Conservation (phyloP, 2,797 vertebrate genomes). For the Babyrousa celebensis region DNA sequence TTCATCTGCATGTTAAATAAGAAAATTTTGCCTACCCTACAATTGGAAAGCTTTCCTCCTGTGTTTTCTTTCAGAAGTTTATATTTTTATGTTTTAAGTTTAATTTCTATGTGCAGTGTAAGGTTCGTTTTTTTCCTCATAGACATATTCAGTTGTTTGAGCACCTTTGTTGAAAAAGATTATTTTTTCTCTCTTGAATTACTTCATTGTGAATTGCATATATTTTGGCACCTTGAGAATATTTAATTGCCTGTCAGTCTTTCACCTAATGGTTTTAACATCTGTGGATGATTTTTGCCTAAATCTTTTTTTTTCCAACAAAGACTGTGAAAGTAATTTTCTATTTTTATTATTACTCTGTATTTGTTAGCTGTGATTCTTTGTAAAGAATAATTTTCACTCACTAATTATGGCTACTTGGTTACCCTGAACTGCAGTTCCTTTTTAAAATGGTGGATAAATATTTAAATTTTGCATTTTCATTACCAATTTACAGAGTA, state of each 20-base stretch:
- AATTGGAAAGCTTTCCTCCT: not conserved
- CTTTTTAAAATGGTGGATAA: conserved; percentile 1
- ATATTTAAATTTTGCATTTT: conserved; percentile 34
- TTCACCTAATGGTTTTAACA: conserved; percentile 37
- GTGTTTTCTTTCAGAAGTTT: not conserved
- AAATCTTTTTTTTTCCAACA: conserved; percentile 27
- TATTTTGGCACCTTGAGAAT: conserved; percentile 5
- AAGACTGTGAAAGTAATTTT: conserved; percentile 43
- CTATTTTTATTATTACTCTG: conserved; percentile 32
- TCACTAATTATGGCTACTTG: not conserved
- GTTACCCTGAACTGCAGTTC: conserved; percentile 33
- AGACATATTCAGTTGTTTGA: not conserved
- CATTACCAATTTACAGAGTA: not conserved
- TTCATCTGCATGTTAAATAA: conserved; percentile 20
- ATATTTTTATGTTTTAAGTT: not conserved
- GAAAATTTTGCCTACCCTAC: not conserved
- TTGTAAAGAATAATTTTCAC: conserved; percentile 32
- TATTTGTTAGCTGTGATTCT: conserved; percentile 43
- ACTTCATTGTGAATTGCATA: conserved; percentile 34
- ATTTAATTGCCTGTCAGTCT: not conserved
- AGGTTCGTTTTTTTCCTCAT: not conserved
- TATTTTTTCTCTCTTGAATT: not conserved
- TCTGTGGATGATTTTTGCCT: conserved; percentile 55
- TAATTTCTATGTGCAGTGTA: conserved; percentile 10
- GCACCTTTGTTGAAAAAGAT: not conserved